Evolutionary conservation across 2,113 vertebrate species (phyloP).

Genomic region (Elaphurus davidianus): DNA sequence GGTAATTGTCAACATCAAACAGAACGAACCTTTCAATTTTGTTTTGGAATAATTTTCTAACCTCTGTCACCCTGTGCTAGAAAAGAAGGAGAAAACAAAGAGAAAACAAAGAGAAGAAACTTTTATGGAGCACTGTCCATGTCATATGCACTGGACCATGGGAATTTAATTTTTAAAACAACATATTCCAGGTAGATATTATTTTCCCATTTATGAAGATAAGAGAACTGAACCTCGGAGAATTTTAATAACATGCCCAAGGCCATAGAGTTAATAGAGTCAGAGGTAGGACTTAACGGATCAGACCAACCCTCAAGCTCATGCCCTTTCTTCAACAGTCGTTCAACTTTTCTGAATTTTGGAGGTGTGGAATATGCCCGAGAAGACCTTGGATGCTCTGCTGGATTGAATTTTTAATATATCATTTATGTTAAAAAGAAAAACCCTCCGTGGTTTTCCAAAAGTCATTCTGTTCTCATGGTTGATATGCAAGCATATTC

Average conservation of each 20-base stretch:
- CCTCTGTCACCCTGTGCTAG: neutral
- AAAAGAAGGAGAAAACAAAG: neutral
- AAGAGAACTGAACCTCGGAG: neutral
- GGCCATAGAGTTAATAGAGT: neutral
- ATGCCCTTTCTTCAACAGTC: neutral
- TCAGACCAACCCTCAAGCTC: neutral
- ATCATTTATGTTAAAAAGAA: neutral
- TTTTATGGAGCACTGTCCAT: neutral
- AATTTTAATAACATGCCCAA: neutral
- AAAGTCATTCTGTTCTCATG: slow-evolving; percentile 23
- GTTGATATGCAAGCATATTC: slow-evolving; percentile 31
- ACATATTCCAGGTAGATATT: neutral
- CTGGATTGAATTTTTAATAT: neutral
- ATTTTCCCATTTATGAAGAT: neutral
- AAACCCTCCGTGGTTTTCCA: neutral
- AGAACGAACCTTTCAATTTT: neutral
- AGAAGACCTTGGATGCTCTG: neutral
- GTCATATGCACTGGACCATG: neutral
- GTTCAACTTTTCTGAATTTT: neutral
- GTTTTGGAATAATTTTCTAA: neutral
- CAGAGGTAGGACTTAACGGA: neutral
- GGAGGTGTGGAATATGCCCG: neutral
- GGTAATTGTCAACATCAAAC: neutral
- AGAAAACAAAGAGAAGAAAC: neutral
- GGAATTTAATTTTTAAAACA: slow-evolving; percentile 9